Base-by-base conservation (phyloP, 2,797 vertebrate genomes). In the Paratrypauchen microcephalus region DNA sequence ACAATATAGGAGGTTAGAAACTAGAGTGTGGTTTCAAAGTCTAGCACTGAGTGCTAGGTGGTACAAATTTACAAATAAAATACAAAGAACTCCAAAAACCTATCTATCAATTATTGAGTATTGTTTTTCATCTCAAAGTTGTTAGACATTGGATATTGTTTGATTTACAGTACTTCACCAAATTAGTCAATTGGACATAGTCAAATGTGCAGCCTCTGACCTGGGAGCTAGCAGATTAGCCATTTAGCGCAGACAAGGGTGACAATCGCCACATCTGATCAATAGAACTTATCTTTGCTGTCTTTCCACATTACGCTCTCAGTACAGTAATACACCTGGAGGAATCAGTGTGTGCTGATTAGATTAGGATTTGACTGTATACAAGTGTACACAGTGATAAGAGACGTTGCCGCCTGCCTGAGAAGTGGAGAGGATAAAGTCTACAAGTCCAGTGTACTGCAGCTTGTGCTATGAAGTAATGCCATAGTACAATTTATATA, bases 201-300 rank as follows among this genome's bases (percentile, higher is more conserved):
- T 84, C 83, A 75, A 85, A 87, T 63, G 75, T 54, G 69, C 52
- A 21, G 70, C 65, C 39, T 62, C 78, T 86, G 88, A 90, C 89
- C 88, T 74, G 61, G 77, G 81, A 80, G 82, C 74, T 85, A 86
- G 76, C 79, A 88, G 89, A 91, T 93, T 90, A 90, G 81, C 88
- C 80, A 88, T 85, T 88, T 83, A 87, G 88, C 81, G 82, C 82
- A 68, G 76, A 75, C 81, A 70, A 26, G 72, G 39, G 86, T 84
- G 87, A 86, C 87, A 87, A 88, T 86, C 85, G 61, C 66, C 59
- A 71, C 82, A 89, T 91, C 87, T 80, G 89, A 92, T 93, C 92
- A 84, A 91, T 91, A 88, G 73, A 63, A 81, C 87, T 90, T 87
- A 91, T 90, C 91, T 86, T 66, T 48, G 21, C 41, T 50, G 59